Conservation (phyloP, 2,797 vertebrate genomes). For the Podarcis lilfordi region DNA sequence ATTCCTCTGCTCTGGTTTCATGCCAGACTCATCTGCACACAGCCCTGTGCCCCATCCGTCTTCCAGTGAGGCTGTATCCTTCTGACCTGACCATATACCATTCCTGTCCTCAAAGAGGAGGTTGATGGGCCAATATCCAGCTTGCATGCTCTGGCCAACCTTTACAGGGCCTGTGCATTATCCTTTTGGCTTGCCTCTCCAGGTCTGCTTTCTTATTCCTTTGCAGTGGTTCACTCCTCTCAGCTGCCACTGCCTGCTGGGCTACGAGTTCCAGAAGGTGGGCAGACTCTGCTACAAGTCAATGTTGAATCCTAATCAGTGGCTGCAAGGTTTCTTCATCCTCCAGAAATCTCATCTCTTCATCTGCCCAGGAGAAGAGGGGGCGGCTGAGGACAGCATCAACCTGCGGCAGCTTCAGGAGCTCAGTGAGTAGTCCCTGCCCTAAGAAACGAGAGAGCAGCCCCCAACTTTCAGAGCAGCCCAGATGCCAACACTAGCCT, state of each 20-base stretch:
- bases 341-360: conserved; percentile 96
- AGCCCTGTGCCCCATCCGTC: not conserved
- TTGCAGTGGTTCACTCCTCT: conserved; percentile 85
- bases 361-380: conserved; percentile 89
- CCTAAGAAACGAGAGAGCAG: not conserved
- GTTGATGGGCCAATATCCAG: not conserved
- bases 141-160: not conserved
- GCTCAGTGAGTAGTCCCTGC: conserved; percentile 85
- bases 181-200: not conserved
- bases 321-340: conserved; percentile 92
- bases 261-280: conserved; percentile 89
- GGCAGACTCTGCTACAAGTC: conserved; percentile 90
- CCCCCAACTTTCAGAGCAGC: not conserved
- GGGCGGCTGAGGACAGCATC: conserved; percentile 91
- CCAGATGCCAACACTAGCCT: not conserved
- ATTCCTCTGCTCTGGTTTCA: not conserved
- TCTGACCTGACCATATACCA: not conserved
- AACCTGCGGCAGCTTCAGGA: conserved; percentile 95
- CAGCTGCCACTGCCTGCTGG: conserved; percentile 93
- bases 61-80: not conserved
- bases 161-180: no score
- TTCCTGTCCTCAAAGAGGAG: not conserved
- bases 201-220: fast-evolving
- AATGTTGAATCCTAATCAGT: conserved; percentile 89
- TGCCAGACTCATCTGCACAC: not conserved